Conservation (phyloP, 2,797 vertebrate species). For the Nothura maculosa region DNA sequence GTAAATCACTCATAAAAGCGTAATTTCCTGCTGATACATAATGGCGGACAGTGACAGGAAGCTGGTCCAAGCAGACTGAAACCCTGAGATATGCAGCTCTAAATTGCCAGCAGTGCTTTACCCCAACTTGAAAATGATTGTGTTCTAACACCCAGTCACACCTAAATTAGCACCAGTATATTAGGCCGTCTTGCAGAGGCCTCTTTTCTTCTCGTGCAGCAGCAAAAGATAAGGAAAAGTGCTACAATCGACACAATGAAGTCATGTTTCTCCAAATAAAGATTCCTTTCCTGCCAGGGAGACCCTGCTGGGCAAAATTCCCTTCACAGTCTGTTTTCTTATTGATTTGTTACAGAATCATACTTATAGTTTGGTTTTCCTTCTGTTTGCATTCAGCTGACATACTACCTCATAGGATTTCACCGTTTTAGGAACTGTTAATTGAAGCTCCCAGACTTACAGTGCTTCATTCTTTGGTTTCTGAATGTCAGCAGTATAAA, state of each 20-base stretch:
- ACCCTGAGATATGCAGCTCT: constrained; percentile 78
- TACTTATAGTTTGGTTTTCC: not conserved
- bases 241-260: not conserved
- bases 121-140: constrained; percentile 57
- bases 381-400: not conserved
- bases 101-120: constrained; percentile 26
- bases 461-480: not conserved
- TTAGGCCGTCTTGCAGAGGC: not conserved
- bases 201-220: constrained; percentile 31
- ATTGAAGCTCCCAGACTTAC: not conserved
- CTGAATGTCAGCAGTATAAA: not conserved
- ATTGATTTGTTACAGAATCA: not conserved
- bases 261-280: constrained; percentile 24
- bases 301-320: constrained; percentile 34
- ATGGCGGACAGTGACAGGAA: constrained; percentile 87
- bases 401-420: not conserved
- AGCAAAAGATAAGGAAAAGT: constrained; percentile 40
- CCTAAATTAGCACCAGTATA: constrained; percentile 22
- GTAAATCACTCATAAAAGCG: constrained; percentile 93
- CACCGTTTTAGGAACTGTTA: not conserved
- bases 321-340: not conserved
- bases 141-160: constrained; percentile 65
- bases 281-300: not conserved
- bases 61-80: constrained; percentile 84
- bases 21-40: constrained; percentile 92